Base-by-base conservation (phyloP, 1,140 invertebrate genomes). In the Stratiolaelaps scimitus region DNA sequence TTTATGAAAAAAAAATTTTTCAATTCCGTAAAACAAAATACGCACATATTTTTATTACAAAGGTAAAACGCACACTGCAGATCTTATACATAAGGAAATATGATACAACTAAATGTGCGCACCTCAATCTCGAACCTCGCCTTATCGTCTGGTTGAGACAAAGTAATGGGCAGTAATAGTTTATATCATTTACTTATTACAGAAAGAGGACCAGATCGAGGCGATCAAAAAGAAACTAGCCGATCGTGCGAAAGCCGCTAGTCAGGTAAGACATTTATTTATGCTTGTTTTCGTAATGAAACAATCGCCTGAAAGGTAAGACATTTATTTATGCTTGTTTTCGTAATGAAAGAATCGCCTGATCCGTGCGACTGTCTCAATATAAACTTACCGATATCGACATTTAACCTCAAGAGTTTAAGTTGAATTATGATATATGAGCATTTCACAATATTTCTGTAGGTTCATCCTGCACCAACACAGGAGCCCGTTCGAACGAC, bases 191-290 rank as follows among this genome's bases (percentile, higher is more conserved):
- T 17, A 20, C 17, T 23, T 20, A 1, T 68, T 66, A 1, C 56
- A 72, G 67, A 69, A 70, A 66, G 71, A 72, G 26, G 67, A 68
- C 13, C 70, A 72, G 64, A 72, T 72, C 34, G 69, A 72, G 29
- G 66, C 68, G 34, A 65, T 71, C 10, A 67, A 66, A 47, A 64
- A 43, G 19, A 60, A 69, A 43, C 65, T 70, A 15, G 69, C 69
- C 60, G 64, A 68, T 64, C 60, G 67, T 7, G 48, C 46, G 6
- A 70, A 68, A 67, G 29, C 34, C 23, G 53, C 53, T 34, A 60
- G 20, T 10, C 34, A 40, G 34, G 34, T 40, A 26, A 34, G 20
- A 34, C 53, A 26, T 23, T 28, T 28, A 7, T 48, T 48, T 4
- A 15, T 4, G 47, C 4, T 23, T 5, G 7, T 28, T 4, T 19